phyloP scores from a whole-genome alignment of 2,797 vertebrate genomes.

The Enteromius radiatus region DNA sequence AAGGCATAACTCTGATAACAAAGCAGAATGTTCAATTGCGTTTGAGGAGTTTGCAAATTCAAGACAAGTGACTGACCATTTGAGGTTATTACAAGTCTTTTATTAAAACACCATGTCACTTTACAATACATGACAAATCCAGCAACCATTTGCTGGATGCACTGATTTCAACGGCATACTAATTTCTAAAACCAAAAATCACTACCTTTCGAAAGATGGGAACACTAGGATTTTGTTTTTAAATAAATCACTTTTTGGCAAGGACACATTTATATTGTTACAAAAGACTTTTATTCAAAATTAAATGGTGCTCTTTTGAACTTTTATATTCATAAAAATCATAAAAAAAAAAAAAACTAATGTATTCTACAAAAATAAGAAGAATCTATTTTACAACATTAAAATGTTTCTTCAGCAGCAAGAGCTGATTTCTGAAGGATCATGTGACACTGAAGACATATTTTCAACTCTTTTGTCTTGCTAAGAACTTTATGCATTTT shows the following conservation, averaged over 20 bases:
- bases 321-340: neutral
- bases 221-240: neutral
- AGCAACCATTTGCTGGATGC: neutral
- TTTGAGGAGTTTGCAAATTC: constrained; percentile 2
- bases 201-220: neutral
- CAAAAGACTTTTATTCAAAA: neutral
- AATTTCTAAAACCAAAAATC: neutral
- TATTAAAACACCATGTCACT: neutral
- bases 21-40: neutral
- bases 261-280: neutral
- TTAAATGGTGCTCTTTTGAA: neutral
- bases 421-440: neutral
- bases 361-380: neutral
- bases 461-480: neutral
- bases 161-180: neutral
- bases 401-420: neutral
- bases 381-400: neutral
- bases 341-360: neutral
- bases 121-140: neutral
- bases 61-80: neutral
- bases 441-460: neutral
- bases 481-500: neutral
- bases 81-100: neutral
- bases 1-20: neutral
- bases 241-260: neutral